These are phyloP conservation scores for Pseudotriccus pelzelni DNA, from an alignment of 2,797 vertebrate species.

Conservation along the genomic window DNA sequence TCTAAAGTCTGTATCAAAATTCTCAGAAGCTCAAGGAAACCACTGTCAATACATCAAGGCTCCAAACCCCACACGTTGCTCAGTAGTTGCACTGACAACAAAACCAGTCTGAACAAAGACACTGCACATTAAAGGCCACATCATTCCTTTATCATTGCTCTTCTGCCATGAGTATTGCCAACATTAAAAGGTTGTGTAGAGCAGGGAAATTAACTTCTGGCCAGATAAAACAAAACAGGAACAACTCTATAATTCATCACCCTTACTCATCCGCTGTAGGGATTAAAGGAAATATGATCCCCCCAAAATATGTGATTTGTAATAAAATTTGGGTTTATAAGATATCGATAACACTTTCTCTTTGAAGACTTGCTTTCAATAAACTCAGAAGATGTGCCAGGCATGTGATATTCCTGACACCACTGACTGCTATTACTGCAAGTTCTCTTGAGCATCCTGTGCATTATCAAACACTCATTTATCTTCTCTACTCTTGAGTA, in stretches of 20 bases:
- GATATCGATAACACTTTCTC: background rate
- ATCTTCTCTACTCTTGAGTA: background rate
- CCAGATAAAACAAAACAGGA: background rate
- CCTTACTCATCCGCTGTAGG: background rate
- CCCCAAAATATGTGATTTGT: background rate
- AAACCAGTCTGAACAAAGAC: constrained; percentile 2
- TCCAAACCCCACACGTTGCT: background rate
- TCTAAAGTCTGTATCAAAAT: background rate
- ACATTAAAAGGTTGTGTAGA: background rate
- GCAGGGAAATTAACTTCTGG: background rate
- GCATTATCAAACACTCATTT: background rate
- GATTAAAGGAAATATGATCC: background rate
- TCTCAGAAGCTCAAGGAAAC: background rate
- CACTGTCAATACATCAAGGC: background rate
- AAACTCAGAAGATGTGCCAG: background rate
- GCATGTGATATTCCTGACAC: background rate
- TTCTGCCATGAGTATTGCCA: background rate
- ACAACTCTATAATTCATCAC: background rate
- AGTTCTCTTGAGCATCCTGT: background rate
- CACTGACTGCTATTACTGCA: background rate
- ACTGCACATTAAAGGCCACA: background rate
- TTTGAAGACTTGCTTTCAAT: background rate
- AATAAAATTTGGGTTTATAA: background rate
- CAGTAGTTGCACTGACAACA: background rate
- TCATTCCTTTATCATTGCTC: background rate